These are phyloP conservation scores for Belonocnema kinseyi DNA, from an alignment of 1,140 invertebrate species.

Conservation along the genomic window DNA sequence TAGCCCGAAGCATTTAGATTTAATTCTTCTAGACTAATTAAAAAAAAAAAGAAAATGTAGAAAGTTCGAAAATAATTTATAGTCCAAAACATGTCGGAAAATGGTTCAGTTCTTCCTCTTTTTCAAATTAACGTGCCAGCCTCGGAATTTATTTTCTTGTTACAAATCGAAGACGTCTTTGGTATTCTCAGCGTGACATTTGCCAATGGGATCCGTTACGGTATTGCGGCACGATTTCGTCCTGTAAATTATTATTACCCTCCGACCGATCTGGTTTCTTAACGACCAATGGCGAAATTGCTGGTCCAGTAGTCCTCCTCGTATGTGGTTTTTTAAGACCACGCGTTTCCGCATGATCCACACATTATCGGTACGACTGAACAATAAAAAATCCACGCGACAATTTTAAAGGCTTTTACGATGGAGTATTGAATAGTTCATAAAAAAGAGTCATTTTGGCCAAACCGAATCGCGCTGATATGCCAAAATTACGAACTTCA, in stretches of 20 bases:
- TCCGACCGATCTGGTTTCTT: slow-evolving; percentile 27
- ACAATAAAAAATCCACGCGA: slow-evolving; percentile 35
- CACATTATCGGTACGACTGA: slow-evolving; percentile 9
- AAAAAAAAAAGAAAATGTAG: neutral
- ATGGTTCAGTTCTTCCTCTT: neutral
- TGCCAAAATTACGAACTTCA: slow-evolving; percentile 7
- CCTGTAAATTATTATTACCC: slow-evolving; percentile 31
- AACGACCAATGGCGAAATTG: slow-evolving; percentile 20
- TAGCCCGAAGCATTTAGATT: no score
- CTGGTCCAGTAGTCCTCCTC: neutral
- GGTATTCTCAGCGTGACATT: slow-evolving; percentile 2
- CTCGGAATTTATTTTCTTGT: slow-evolving; percentile 23
- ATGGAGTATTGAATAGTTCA: slow-evolving; percentile 20
- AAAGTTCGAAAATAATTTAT: slow-evolving; percentile 16
- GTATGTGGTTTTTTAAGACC: neutral
- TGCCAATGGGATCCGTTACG: slow-evolving; percentile 5
- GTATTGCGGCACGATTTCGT: slow-evolving; percentile 23
- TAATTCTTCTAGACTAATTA: no score
- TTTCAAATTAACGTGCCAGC: slow-evolving; percentile 16
- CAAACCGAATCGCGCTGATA: neutral
- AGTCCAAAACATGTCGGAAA: slow-evolving; percentile 9
- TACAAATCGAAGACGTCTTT: slow-evolving; percentile 18
- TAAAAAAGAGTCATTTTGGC: slow-evolving; percentile 19
- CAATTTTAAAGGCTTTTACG: slow-evolving; percentile 41
- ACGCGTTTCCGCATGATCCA: slow-evolving; percentile 23